Evolutionary conservation across 2,888 invertebrate genomes (phyloP).

Genomic region (Lamproptera curius): DNA sequence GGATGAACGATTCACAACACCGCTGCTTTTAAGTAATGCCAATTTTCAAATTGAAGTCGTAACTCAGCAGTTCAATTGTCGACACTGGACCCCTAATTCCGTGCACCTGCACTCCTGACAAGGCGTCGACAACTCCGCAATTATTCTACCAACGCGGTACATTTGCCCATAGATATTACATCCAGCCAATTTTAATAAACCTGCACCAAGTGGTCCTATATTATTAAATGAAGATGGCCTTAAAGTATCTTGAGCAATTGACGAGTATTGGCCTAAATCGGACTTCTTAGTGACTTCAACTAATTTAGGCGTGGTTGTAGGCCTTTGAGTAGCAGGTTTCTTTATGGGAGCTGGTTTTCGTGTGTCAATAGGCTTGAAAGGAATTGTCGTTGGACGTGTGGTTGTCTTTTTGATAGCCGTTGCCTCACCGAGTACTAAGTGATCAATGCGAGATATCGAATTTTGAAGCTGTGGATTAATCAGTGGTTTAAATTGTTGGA

Average conservation of each 20-base stretch:
- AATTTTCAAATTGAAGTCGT: constrained; percentile 24
- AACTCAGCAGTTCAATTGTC: constrained; percentile 77
- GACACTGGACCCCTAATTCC: constrained; percentile 91
- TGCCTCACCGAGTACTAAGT: constrained; percentile 64
- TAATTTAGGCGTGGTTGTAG: constrained; percentile 29
- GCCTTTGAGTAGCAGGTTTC: constrained; percentile 26
- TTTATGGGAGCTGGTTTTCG: constrained; percentile 23
- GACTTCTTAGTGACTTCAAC: constrained; percentile 34
- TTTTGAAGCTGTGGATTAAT: constrained; percentile 40
- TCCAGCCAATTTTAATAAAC: constrained; percentile 87
- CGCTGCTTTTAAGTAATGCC: neutral
- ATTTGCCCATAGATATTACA: constrained; percentile 94
- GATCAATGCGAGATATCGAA: constrained; percentile 61
- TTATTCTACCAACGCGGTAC: constrained; percentile 90
- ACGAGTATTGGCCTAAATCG: constrained; percentile 29
- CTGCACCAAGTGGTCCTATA: constrained; percentile 53
- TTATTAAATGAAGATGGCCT: constrained; percentile 34
- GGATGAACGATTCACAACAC: neutral
- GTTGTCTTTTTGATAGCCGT: constrained; percentile 56
- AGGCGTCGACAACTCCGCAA: constrained; percentile 88
- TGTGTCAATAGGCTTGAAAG: constrained; percentile 29
- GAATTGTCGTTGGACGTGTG: constrained; percentile 35
- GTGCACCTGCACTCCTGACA: constrained; percentile 93
- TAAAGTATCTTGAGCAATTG: constrained; percentile 31
- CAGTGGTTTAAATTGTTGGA: constrained; percentile 39